Conservation (phyloP, 2,113 vertebrate species). For the Carollia perspicillata region DNA sequence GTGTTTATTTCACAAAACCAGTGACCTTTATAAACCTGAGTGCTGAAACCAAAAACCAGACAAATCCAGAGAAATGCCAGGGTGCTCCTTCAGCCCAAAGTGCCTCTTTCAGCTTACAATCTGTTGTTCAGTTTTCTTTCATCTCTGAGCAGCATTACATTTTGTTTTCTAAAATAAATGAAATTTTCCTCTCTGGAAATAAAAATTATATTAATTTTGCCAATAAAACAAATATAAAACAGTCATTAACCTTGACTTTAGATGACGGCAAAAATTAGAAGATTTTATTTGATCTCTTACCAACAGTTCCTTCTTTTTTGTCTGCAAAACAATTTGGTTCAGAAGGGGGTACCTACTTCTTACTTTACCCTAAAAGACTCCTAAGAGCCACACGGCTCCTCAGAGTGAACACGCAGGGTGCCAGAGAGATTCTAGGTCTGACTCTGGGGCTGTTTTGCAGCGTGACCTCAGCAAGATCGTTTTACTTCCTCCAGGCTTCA, state of each 20-base stretch:
- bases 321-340: neutral
- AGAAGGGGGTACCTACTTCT: neutral
- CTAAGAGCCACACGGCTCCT: neutral
- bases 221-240: neutral
- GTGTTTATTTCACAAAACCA: neutral
- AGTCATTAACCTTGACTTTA: neutral
- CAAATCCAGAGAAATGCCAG: neutral
- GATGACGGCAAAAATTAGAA: neutral
- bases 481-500: conserved; percentile 14
- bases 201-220: neutral
- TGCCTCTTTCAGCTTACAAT: neutral
- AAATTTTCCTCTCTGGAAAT: neutral
- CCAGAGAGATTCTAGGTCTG: neutral
- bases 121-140: neutral
- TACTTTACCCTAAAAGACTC: neutral
- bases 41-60: neutral
- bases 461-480: neutral
- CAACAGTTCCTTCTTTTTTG: neutral
- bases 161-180: neutral
- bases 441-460: neutral
- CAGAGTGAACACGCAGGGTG: neutral
- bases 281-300: neutral
- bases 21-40: neutral
- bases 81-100: neutral
- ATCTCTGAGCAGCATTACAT: neutral